phyloP scores from a whole-genome alignment of 2,113 vertebrate genomes.

The Bubo bubo region DNA sequence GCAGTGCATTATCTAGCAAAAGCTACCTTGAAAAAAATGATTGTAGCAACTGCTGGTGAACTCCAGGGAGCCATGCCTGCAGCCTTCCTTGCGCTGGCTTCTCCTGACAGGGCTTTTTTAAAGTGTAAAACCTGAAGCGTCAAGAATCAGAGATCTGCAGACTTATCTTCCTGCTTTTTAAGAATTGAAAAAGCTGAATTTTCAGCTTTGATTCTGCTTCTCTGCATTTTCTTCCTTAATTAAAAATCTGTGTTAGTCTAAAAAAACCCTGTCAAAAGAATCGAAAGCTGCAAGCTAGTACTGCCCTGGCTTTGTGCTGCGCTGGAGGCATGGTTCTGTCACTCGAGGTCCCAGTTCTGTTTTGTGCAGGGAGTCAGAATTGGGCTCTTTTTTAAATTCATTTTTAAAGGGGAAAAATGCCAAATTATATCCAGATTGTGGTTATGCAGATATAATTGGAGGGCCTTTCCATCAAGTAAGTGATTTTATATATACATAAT shows the following conservation, averaged over 20 bases:
- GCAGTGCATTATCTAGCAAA: constrained; percentile 42
- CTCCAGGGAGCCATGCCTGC: not conserved
- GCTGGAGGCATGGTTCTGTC: not conserved
- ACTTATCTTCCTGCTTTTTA: not conserved
- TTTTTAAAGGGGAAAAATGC: not conserved
- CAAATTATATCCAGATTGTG: not conserved
- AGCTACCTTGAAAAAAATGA: not conserved
- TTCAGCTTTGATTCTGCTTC: not conserved
- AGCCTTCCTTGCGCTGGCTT: not conserved
- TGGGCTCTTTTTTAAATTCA: not conserved
- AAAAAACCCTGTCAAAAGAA: not conserved
- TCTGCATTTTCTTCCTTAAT: not conserved
- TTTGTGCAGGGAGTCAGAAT: not conserved
- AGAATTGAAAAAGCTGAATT: not conserved
- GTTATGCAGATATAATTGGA: not conserved
- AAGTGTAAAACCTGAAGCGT: not conserved
- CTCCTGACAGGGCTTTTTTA: not conserved
- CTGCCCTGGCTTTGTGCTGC: not conserved
- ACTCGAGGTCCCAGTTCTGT: not conserved
- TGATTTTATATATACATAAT: constrained; percentile 41
- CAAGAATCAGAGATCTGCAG: not conserved
- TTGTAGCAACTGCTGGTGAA: not conserved
- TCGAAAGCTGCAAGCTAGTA: not conserved
- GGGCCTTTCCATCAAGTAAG: not conserved
- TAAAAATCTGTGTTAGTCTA: not conserved